These are phyloP conservation scores for Melieria picta DNA, from an alignment of 2,888 invertebrate genomes.

Conservation along the genomic window DNA sequence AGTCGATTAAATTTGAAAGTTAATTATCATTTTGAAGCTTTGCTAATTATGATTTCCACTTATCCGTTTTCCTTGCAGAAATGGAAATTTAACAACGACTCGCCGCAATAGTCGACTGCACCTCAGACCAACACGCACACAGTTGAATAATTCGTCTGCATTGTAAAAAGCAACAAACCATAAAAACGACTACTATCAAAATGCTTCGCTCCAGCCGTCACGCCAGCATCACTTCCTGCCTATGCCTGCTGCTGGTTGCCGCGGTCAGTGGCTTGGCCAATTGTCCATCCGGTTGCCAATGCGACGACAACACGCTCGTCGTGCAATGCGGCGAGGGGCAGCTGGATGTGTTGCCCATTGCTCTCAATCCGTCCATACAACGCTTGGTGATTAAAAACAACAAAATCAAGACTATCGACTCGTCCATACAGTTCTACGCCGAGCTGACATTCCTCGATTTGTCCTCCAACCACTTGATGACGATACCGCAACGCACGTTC, in stretches of 20 bases:
- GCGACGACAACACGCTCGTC: conserved; percentile 88
- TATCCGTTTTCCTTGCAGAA: too few relatives aligned
- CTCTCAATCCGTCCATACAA: conserved; percentile 90
- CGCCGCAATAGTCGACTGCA: too few relatives aligned
- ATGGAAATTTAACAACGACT: too few relatives aligned
- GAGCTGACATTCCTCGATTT: conserved; percentile 86
- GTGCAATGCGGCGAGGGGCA: conserved; percentile 88
- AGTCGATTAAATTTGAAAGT: too few relatives aligned
- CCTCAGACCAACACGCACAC: background rate
- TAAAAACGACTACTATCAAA: conserved; percentile 5
- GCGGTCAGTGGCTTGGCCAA: conserved; percentile 69
- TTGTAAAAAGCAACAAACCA: background rate
- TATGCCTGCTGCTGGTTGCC: conserved; percentile 28
- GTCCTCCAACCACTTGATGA: conserved; percentile 85
- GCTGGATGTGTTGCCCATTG: conserved; percentile 89
- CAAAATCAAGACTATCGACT: conserved; percentile 88
- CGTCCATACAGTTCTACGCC: conserved; percentile 88
- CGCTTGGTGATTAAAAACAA: conserved; percentile 85
- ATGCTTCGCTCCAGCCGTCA: conserved; percentile 25
- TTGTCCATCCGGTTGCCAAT: conserved; percentile 86
- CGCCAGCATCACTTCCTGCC: background rate
- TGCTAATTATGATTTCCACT: too few relatives aligned
- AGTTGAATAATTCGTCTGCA: background rate
- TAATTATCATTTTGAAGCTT: too few relatives aligned
- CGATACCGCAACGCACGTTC: conserved; percentile 83